Evolutionary conservation across 2,888 invertebrate species (phyloP).

Genomic region (Leistus spinibarbis): DNA sequence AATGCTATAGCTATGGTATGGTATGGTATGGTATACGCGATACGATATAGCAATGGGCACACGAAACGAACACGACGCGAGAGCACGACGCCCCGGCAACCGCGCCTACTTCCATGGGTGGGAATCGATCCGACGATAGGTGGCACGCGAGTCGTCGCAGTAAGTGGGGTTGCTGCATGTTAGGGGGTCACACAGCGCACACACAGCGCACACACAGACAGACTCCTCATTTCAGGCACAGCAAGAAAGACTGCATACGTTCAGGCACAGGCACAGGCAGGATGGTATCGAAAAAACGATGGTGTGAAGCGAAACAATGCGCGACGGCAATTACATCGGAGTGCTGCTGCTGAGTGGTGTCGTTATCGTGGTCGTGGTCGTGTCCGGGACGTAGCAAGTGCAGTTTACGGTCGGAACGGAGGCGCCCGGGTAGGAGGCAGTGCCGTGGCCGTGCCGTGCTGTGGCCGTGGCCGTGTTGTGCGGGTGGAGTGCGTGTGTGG

Average conservation of each 20-base stretch:
- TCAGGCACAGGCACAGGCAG: conserved; percentile 41
- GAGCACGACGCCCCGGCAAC: conserved; percentile 43
- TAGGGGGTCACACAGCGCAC: conserved; percentile 52
- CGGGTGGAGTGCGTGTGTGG: conserved; percentile 15
- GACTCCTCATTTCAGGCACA: conserved; percentile 48
- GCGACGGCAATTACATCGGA: conserved; percentile 47
- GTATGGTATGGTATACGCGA: not conserved
- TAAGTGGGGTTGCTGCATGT: conserved; percentile 56
- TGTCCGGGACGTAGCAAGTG: conserved; percentile 41
- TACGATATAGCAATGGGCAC: not conserved
- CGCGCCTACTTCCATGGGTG: conserved; percentile 55
- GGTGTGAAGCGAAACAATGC: conserved; percentile 51
- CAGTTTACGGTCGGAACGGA: not conserved
- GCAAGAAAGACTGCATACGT: conserved; percentile 40
- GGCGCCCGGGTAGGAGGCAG: not conserved
- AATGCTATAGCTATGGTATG: not conserved
- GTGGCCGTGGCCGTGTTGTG: conserved; percentile 46
- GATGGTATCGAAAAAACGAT: conserved; percentile 54
- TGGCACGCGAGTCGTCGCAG: conserved; percentile 53
- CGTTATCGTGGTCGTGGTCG: conserved; percentile 46
- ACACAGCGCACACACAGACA: conserved; percentile 48
- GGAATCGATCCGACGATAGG: conserved; percentile 51
- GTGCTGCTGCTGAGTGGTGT: conserved; percentile 51
- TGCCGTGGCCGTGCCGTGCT: conserved; percentile 44
- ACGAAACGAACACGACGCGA: conserved; percentile 41